phyloP scores from a whole-genome alignment of 1,140 invertebrate species.

The Trichonephila inaurata region DNA sequence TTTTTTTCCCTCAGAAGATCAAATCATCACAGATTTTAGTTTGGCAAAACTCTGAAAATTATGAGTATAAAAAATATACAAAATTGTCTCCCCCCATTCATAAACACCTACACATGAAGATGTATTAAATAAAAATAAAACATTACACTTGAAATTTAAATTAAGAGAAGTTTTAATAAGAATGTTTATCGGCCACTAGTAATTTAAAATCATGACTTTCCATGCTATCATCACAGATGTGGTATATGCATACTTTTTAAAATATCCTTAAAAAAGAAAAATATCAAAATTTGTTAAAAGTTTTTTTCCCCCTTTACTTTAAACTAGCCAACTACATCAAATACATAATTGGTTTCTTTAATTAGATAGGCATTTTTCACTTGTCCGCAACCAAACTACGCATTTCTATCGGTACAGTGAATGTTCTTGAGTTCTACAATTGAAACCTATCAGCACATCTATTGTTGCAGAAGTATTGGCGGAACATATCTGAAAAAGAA shows the following conservation, averaged over 20 bases:
- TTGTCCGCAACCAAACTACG: slow-evolving; percentile 67
- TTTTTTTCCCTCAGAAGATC: not conserved
- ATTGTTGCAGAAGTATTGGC: slow-evolving; percentile 62
- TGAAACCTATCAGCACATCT: slow-evolving; percentile 75
- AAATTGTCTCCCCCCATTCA: slow-evolving; percentile 14
- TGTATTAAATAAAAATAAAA: slow-evolving; percentile 23
- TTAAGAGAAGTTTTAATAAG: not conserved
- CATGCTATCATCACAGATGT: slow-evolving; percentile 72
- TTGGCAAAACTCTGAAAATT: slow-evolving; percentile 67
- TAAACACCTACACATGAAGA: slow-evolving; percentile 53
- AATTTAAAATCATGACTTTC: slow-evolving; percentile 58
- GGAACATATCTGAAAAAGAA: slow-evolving; percentile 43
- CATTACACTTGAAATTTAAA: not conserved
- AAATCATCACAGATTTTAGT: slow-evolving; percentile 70
- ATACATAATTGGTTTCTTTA: slow-evolving; percentile 47
- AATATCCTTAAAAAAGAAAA: slow-evolving; percentile 67
- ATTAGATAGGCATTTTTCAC: slow-evolving; percentile 50
- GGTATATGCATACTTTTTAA: slow-evolving; percentile 70
- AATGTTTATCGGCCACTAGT: slow-evolving; percentile 47
- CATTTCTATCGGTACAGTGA: slow-evolving; percentile 61
- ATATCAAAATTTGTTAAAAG: slow-evolving; percentile 60
- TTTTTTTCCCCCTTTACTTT: slow-evolving; percentile 40
- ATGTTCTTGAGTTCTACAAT: slow-evolving; percentile 55
- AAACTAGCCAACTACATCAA: slow-evolving; percentile 59
- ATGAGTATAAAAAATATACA: slow-evolving; percentile 71